Base-by-base conservation (phyloP, 2,888 invertebrate species). In the Hofmannophila pseudospretella region DNA sequence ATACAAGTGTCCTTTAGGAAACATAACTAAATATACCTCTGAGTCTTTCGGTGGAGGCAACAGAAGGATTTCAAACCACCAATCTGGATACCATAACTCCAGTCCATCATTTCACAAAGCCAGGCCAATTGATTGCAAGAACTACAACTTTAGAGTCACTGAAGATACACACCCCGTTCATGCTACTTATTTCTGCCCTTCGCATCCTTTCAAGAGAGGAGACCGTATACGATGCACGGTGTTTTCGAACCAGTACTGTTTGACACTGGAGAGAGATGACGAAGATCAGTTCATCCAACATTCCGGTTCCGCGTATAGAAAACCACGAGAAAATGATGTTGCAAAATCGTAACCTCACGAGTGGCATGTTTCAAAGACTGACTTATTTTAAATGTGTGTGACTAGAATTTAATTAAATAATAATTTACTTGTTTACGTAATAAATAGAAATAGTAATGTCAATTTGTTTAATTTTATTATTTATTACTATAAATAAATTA, bases 191-290 rank as follows among this genome's bases (percentile, higher is more conserved):
- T 85, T 86, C 51, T 86, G 85, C 36, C 85, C 85, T 1, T 58
- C 72, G 1, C 60, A 67, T 2, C 81, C 85, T 0, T 57, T 68
- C 1, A 50, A 44, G n/a, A 76, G 79, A 7, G 74, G 78, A 38
- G 48, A 53, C 0, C 38, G 58, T 4, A 54, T 77, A 8, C 63
- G 70, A 12, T 86, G 86, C 44, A 86, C 86, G 1, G 68, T 86
- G 23, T 86, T 86, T 46, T 87, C 85, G 1, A 85, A 80, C 43
- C 64, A 80, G 34, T 86, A 81, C 51, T 80, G 86, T 45, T 62
- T 86, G 8, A 77, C 81, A 2, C 54, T 87, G 25, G 74, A 77
- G 41, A 73, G 67, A 44, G 73, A 78, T 25, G 65, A 67, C 2
- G 67, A 70, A 36, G 82, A 84, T 36, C 79, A 84, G 44, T 84